phyloP scores from a whole-genome alignment of 2,797 vertebrate species.

The Bradypus variegatus region DNA sequence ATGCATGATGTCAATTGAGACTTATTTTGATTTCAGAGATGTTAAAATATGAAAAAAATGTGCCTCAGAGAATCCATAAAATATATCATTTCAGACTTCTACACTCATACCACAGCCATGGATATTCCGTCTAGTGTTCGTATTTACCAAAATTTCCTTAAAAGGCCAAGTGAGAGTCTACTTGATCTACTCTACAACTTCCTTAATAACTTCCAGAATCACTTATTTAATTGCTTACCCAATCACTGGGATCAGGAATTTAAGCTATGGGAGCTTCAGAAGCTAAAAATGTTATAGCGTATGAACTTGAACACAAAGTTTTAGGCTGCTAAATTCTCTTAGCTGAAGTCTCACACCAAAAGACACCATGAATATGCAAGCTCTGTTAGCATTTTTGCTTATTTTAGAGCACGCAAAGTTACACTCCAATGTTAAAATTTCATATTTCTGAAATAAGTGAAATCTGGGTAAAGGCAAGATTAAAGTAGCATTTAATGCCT shows the following conservation, averaged over 20 bases:
- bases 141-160: background rate
- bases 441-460: background rate
- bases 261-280: background rate
- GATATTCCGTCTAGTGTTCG: too few species aligned
- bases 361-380: background rate
- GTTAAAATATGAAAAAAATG: accelerated
- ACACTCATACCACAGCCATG: background rate
- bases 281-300: background rate
- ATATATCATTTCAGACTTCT: background rate
- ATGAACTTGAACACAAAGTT: accelerated
- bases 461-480: background rate
- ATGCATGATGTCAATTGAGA: accelerated
- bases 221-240: background rate
- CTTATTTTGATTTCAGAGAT: background rate
- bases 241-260: background rate
- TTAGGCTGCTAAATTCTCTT: background rate
- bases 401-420: background rate
- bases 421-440: background rate
- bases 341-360: background rate
- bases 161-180: background rate
- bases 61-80: background rate
- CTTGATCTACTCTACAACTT: too few species aligned
- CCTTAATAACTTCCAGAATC: background rate
- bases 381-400: background rate
- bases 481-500: background rate